Base-by-base conservation (phyloP, 2,113 vertebrate genomes). In the Atherinomorus stipes region DNA sequence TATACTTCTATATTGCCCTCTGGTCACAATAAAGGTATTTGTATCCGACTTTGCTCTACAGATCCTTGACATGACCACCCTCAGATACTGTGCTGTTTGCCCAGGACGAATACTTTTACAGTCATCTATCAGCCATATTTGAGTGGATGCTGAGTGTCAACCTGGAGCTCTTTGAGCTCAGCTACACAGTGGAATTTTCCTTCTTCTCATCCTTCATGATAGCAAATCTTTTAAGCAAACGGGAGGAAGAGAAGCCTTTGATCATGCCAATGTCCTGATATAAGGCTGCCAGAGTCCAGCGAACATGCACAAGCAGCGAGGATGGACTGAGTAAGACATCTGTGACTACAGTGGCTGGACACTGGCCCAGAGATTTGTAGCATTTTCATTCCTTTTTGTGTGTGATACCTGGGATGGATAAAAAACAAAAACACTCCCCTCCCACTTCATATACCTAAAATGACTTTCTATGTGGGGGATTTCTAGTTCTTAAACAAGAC, bases 61-160 rank as follows among this genome's bases (percentile, higher is more conserved):
- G 21, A 42, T 65, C 79, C 76, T 85, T 89, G 61, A 88, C 77
- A 18, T 11, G 2, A 61, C 38, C 49, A 25, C 26, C 50, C 21
- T 63, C 90, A 95, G 94, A 95, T 22, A 76, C 76, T 0, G 23
- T 93, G 47, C 73, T 93, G 38, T 94, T 91, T 34, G 6, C 34
- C 23, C 93, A 93, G 66, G 12, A 72, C 0, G 25, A 76, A 0
- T 80, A 86, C 68, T 54, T 67, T 4, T 93, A 89, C 67, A 1
- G 37, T 0, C 94, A 94, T 54, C 9, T 94, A 51, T 84, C 92
- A 4, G 94, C 94, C 2, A 60, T 94, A 15, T 93, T 94, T 64
- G 94, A 95, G 76, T 95, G 94, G 94, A 87, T 86, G 50, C 88
- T 95, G 40, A 90, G 89, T 1, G 16, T 88, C 26, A 95, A 95